These are phyloP conservation scores for Florisuga fusca DNA, from an alignment of 2,797 vertebrate species.

Conservation along the genomic window DNA sequence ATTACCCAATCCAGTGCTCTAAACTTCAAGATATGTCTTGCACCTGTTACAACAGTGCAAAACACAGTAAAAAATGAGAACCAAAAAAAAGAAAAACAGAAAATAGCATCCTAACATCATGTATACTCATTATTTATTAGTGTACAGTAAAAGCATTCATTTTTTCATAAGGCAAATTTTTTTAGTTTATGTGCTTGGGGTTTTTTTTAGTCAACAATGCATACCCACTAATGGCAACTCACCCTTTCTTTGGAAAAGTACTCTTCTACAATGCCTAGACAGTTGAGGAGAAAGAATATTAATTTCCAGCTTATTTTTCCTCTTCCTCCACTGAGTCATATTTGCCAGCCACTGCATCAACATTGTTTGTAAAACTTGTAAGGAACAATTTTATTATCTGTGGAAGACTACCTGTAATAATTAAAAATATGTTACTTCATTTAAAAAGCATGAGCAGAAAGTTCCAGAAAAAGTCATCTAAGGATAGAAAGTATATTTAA, in stretches of 20 bases:
- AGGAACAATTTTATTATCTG: background rate
- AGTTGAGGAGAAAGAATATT: background rate
- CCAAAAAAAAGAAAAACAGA: background rate
- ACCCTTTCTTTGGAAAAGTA: slow-evolving; percentile 4
- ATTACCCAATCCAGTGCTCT: background rate
- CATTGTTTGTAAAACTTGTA: background rate
- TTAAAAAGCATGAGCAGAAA: background rate
- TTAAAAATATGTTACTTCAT: background rate
- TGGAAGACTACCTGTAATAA: background rate
- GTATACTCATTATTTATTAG: background rate
- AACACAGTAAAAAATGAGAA: background rate
- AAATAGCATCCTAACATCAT: background rate
- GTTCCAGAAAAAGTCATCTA: background rate
- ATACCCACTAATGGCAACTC: background rate
- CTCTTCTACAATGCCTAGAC: background rate
- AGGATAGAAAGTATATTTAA: background rate
- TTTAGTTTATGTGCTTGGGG: background rate
- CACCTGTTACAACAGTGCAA: background rate
- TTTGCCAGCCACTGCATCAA: background rate
- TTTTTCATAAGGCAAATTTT: background rate
- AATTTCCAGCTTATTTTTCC: background rate
- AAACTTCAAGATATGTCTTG: background rate
- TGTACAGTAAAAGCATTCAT: background rate
- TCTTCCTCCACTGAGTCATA: background rate
- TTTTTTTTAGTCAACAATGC: background rate